Percentiles rank a stretch among this genome's conserved stretches.
Conservation (phyloP, 2,113 vertebrate species). For the Corythornis madagascariensis region DNA sequence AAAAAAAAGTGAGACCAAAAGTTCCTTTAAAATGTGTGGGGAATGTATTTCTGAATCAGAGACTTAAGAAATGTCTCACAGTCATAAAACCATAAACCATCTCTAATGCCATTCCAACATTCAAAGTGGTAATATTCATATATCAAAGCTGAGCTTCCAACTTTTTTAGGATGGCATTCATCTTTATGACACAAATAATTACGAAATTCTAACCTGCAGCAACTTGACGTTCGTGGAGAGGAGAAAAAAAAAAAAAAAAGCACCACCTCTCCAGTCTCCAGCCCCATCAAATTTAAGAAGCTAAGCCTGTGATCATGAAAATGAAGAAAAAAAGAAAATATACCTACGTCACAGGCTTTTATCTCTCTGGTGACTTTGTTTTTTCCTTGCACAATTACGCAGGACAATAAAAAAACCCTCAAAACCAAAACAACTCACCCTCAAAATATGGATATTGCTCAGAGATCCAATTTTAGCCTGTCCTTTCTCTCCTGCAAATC, state of each 20-base stretch:
- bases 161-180: conserved; percentile 53
- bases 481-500: background rate
- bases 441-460: background rate
- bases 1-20: background rate
- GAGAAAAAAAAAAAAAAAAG: background rate
- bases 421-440: background rate
- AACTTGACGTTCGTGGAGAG: background rate
- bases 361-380: background rate
- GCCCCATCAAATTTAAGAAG: background rate
- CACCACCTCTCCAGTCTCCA: background rate
- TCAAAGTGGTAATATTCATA: conserved; percentile 52
- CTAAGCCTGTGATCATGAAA: background rate
- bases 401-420: background rate
- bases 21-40: conserved; percentile 12
- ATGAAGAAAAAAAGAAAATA: background rate
- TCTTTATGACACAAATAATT: conserved; percentile 66
- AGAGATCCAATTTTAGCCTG: background rate
- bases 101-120: conserved; percentile 38
- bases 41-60: conserved; percentile 48
- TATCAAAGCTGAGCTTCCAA: conserved; percentile 38
- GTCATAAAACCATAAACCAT: conserved; percentile 55
- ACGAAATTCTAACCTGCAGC: conserved; percentile 29
- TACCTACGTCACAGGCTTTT: background rate
- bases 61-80: conserved; percentile 20
- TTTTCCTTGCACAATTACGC: background rate